These are phyloP conservation scores for Hippocampus guttulatus DNA, from an alignment of 2,113 vertebrate species.

Conservation along the genomic window DNA sequence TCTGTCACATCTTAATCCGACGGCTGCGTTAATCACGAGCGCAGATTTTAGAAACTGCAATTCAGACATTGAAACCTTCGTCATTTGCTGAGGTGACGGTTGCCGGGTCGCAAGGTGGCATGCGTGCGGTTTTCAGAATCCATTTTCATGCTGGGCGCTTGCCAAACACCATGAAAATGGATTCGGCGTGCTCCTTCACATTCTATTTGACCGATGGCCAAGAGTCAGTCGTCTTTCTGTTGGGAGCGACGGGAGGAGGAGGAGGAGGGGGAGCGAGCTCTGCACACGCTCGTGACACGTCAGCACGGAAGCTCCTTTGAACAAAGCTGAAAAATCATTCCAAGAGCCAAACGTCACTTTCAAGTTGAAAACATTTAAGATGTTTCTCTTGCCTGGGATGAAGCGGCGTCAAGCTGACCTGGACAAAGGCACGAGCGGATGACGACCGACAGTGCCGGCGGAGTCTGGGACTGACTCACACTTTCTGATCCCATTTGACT, in stretches of 20 bases:
- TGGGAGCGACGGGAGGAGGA: background rate
- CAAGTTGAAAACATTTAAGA: background rate
- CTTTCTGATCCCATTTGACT: background rate
- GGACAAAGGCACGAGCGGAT: background rate
- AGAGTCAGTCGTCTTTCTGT: constrained; percentile 17
- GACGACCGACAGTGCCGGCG: background rate
- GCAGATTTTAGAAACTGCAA: background rate
- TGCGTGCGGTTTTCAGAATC: constrained; percentile 29
- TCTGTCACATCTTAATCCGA: background rate
- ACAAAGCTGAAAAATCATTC: background rate
- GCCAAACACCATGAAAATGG: constrained; percentile 28
- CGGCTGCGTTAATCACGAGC: background rate
- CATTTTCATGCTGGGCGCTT: constrained; percentile 35
- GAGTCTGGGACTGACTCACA: background rate
- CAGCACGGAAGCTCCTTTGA: background rate
- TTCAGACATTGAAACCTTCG: background rate
- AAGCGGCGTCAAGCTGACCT: background rate
- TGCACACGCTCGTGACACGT: background rate
- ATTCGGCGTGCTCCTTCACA: constrained; percentile 23
- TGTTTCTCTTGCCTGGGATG: background rate
- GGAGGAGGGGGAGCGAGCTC: background rate
- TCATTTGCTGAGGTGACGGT: background rate
- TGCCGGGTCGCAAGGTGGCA: constrained; percentile 32
- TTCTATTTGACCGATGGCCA: constrained; percentile 20
- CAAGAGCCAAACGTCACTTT: background rate